Conservation (phyloP, 2,113 vertebrate genomes). For the Stomatorhinus ivindoensis region DNA sequence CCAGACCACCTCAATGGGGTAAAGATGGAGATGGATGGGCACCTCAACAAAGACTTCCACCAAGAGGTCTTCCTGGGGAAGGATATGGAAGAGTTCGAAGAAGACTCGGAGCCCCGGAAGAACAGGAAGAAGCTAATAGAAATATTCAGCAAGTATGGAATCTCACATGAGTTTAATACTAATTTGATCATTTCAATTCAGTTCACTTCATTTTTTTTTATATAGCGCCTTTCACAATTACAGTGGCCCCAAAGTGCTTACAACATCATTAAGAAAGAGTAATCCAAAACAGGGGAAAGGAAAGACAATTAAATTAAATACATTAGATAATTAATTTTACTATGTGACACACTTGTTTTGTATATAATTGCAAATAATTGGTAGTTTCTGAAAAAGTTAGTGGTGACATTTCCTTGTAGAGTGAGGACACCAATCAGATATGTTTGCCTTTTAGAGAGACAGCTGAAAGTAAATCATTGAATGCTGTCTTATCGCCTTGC, state of each 20-base stretch:
- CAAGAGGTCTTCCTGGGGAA: conserved; percentile 93
- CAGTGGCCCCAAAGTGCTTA: too few relatives aligned
- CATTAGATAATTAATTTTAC: background rate
- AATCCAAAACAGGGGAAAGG: too few relatives aligned
- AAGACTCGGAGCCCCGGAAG: conserved; percentile 75
- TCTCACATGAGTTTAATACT: background rate
- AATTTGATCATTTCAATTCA: background rate
- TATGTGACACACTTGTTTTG: background rate
- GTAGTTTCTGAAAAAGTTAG: background rate
- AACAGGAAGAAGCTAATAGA: conserved; percentile 83
- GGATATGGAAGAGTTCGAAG: conserved; percentile 83
- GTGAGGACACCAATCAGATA: background rate
- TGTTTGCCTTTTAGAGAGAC: background rate
- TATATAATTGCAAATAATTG: background rate
- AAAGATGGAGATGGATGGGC: conserved; percentile 88
- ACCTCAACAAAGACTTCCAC: conserved; percentile 90
- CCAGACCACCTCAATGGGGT: conserved; percentile 86
- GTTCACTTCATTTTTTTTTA: too few relatives aligned
- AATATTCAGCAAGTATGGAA: conserved; percentile 83
- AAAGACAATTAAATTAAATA: too few relatives aligned
- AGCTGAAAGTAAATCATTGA: background rate
- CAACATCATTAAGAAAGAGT: too few relatives aligned
- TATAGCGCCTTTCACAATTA: too few relatives aligned
- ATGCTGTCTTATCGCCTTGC: background rate
- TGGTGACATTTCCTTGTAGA: background rate